Base-by-base conservation (phyloP, 2,797 vertebrate genomes). In the Centropyge bicolor region DNA sequence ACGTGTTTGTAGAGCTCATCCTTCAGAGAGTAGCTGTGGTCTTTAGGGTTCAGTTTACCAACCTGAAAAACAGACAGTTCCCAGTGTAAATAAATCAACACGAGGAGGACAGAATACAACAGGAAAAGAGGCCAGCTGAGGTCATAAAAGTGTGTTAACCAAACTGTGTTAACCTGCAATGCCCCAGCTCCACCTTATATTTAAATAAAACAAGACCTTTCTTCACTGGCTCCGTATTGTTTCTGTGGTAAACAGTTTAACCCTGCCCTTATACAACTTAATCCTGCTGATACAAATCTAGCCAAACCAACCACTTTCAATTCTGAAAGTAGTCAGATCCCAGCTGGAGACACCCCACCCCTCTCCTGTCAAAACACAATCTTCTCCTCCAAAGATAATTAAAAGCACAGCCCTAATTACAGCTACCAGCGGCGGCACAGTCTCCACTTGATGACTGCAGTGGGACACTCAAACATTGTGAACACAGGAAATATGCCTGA, bases 21-120 rank as follows among this genome's bases (percentile, higher is more conserved):
- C 84, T 94, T 96, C 72, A 95, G 78, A 63, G 88, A 89, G 85
- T 90, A 95, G 88, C 95, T 96, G 80, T 94, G 91, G 85, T 95
- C 95, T 87, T 94, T 92, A 27, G 87, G 80, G 81, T 94, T 96
- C 67, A 93, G 86, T 81, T 95, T 95, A 13, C 89, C 89, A 31
- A 95, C 94, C 96, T 96, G 83, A 60, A 89, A 91, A 79, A 80
- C 12, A 35, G 27, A 80, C 52, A 59, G 12, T 31, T 57, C 51
- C 27, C 63, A 64, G 19, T 71, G 52, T 85, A 59, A 72, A 52
- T 68, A 67, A 74, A 66, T 62, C 43, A 38, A 45, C 59, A 71
- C 13, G 57, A 62, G 55, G 14, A 43, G 27, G 20, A 75, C 45
- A 62, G 24, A 73, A 56, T 6, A 46, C n/a, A 70, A 55, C 27